Percentiles rank a stretch among this genome's conserved stretches.
phyloP scores from a whole-genome alignment of 2,888 invertebrate genomes.

The Dermolepida albohirtum region DNA sequence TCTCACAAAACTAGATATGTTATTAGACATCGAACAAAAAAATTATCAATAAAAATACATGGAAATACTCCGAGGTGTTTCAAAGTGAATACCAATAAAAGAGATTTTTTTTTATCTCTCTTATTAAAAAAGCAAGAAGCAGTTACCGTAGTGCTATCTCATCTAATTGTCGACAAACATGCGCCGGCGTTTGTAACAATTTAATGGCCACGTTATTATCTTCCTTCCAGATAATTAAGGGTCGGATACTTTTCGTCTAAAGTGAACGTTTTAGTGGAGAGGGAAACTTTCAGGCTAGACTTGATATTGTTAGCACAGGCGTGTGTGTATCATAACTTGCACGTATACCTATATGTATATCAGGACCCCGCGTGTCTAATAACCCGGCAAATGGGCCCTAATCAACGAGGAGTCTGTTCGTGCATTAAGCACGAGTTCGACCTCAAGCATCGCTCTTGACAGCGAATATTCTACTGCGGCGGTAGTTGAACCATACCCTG shows the following conservation, averaged over 20 bases:
- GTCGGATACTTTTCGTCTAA: constrained; percentile 33
- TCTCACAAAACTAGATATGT: no score
- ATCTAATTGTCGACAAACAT: constrained; percentile 32
- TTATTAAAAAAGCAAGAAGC: constrained; percentile 3
- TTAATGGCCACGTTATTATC: constrained; percentile 35
- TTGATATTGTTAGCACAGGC: not conserved
- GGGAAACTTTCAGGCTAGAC: constrained; percentile 1
- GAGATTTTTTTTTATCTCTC: not conserved
- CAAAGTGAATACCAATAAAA: no score
- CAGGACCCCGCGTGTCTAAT: constrained; percentile 5
- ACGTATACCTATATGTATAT: no score
- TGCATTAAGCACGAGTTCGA: constrained; percentile 36
- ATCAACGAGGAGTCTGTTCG: constrained; percentile 25
- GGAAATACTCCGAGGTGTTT: no score
- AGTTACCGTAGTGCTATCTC: constrained; percentile 9
- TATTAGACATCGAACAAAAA: no score
- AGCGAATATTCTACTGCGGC: constrained; percentile 19
- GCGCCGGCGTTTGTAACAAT: constrained; percentile 38
- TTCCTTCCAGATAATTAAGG: constrained; percentile 36
- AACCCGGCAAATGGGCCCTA: constrained; percentile 29
- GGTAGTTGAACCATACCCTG: constrained; percentile 30
- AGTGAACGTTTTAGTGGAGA: constrained; percentile 5
- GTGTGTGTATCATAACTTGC: not conserved
- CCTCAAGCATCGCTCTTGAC: constrained; percentile 19
- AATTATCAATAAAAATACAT: no score